Percentiles rank a stretch among this genome's conserved stretches.
Evolutionary conservation across 2,113 vertebrate genomes (phyloP).

Genomic region (Cyprichromis sp.): DNA sequence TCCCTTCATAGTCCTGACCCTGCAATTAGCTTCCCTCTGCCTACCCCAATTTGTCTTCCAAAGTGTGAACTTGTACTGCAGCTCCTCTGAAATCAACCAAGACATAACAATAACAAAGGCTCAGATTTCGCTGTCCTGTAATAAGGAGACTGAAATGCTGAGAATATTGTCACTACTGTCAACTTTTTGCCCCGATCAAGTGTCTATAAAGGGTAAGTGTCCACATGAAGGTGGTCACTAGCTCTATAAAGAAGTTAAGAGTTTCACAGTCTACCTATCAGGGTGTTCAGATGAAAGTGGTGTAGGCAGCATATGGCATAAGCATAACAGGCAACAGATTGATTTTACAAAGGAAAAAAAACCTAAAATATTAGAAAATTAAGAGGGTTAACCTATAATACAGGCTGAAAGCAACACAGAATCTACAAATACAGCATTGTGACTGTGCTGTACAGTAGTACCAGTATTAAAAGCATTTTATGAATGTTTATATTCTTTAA

Average conservation of each 20-base stretch:
- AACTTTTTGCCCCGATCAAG: not conserved
- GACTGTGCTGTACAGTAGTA: not conserved
- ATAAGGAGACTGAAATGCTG: not conserved
- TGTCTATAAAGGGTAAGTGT: not conserved
- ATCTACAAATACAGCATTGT: not conserved
- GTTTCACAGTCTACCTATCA: not conserved
- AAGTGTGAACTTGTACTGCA: not conserved
- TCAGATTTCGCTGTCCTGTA: not conserved
- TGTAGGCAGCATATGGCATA: not conserved
- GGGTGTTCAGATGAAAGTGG: not conserved
- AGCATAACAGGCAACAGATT: not conserved
- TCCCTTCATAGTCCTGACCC: constrained; percentile 5
- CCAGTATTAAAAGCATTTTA: not conserved
- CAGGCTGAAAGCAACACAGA: not conserved
- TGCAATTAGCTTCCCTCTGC: not conserved
- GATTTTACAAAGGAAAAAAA: not conserved
- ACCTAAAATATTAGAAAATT: not conserved
- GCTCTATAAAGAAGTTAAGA: not conserved
- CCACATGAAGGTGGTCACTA: not conserved
- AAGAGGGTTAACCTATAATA: not conserved
- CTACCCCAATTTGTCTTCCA: not conserved
- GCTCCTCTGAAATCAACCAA: not conserved
- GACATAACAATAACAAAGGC: not conserved
- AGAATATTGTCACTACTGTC: not conserved
- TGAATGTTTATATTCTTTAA: not conserved